These are phyloP conservation scores for Trematomus bernacchii DNA, from an alignment of 2,797 vertebrate species.

Conservation along the genomic window DNA sequence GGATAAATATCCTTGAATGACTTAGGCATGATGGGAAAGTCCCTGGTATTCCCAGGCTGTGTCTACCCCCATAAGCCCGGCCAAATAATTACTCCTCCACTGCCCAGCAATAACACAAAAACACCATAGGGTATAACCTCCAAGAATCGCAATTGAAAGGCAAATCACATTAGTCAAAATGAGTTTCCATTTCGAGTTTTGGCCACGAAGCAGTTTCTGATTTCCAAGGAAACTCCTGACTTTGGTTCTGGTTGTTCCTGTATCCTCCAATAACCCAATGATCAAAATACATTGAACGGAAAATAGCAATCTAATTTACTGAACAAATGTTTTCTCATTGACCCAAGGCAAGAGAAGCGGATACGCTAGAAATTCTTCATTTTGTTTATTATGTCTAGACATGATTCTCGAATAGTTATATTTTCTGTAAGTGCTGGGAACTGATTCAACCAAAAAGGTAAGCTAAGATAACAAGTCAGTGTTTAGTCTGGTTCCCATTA, in stretches of 20 bases:
- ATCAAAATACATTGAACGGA: conserved; percentile 11
- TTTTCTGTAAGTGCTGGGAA: conserved; percentile 14
- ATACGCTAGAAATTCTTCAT: neutral
- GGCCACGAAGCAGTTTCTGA: neutral
- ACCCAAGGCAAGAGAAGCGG: neutral
- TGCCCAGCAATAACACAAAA: conserved; percentile 45
- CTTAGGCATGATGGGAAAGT: conserved; percentile 64
- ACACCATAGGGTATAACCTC: conserved; percentile 25
- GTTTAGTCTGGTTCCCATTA: conserved; percentile 42
- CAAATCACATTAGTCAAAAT: conserved; percentile 40
- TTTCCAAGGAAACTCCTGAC: conserved; percentile 11
- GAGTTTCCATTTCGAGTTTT: conserved; percentile 29
- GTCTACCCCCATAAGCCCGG: conserved; percentile 6
- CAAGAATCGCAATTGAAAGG: conserved; percentile 18
- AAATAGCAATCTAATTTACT: conserved; percentile 18
- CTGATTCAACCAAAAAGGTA: conserved; percentile 17
- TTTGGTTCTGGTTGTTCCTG: neutral
- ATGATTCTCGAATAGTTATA: neutral
- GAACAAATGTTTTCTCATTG: conserved; percentile 20
- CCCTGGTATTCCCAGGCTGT: conserved; percentile 46
- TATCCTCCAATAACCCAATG: neutral
- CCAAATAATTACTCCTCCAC: conserved; percentile 33
- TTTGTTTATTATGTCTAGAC: conserved; percentile 35
- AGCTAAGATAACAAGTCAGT: conserved; percentile 31
- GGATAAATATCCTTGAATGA: conserved; percentile 24